phyloP scores from a whole-genome alignment of 1,140 invertebrate species.

The Eufriesea mexicana region DNA sequence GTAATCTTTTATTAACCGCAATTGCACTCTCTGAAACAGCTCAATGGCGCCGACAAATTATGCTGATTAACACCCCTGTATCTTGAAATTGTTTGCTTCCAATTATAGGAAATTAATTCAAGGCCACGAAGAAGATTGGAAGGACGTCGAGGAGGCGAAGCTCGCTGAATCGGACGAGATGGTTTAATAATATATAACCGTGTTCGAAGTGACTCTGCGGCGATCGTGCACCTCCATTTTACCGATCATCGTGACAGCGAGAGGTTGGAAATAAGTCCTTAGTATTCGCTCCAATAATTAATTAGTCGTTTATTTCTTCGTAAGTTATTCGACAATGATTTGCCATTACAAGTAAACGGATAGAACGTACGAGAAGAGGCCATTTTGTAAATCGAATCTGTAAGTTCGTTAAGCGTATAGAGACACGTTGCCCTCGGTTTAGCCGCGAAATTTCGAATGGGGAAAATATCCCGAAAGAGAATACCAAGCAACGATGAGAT shows the following conservation, averaged over 20 bases:
- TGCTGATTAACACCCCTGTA: neutral
- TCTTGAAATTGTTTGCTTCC: neutral
- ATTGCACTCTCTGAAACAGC: neutral
- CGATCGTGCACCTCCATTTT: no score
- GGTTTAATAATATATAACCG: no score
- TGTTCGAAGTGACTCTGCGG: no score
- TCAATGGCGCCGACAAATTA: neutral
- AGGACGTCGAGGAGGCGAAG: neutral
- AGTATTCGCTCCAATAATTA: no score
- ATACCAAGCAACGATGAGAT: neutral
- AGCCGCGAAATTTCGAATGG: neutral
- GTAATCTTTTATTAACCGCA: neutral
- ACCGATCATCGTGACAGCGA: no score
- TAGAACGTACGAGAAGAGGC: neutral
- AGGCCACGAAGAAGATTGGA: neutral
- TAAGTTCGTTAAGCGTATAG: conserved; percentile 29
- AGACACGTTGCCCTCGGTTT: neutral
- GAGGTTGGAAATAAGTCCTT: no score
- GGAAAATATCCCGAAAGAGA: neutral
- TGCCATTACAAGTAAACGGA: neutral
- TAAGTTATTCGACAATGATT: neutral
- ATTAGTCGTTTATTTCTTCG: neutral
- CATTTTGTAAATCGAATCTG: neutral
- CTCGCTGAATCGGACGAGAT: no score
- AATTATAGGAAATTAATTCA: neutral